Evolutionary conservation across 2,113 vertebrate genomes (phyloP), one percentile per base, ranked within the genome.

Genomic region (Vulpes vulpes): DNA sequence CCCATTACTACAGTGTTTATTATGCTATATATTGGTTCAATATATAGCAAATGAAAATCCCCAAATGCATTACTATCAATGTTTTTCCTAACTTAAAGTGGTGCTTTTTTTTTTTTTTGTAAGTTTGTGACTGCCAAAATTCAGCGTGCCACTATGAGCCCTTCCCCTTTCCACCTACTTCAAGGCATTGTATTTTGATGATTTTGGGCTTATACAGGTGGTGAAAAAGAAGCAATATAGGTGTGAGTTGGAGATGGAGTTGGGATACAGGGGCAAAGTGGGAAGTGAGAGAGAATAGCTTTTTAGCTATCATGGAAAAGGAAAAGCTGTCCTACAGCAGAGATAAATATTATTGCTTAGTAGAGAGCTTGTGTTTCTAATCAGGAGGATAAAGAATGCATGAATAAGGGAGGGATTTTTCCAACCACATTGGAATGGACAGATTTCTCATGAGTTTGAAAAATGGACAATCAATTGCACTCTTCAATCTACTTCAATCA

Each of bases 391-490:
- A 73, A 32, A 73, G 57, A 57, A n/a, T n/a, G 16, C 14, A 30
- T 15, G 51, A 57, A 51, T 3, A 12, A 78, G 32, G 14, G 27
- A 86, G 27, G 55, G 22, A 30, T 93, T 95, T 95, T 95, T 94
- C 92, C 64, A 55, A 71, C 71, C 65, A 43, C 11, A 4, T 8
- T 22, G 25, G 22, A 87, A 20, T 55, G 16, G 64, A 32, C 6
- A 78, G 81, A 97, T 96, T 96, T 96, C 89, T 97, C 95, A 49
- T 53, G 96, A 94, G 95, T 27, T 73, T 85, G 16, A 60, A 88
- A 94, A 97, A 93, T 32, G 22, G 43, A 93, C 60, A 82, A 64
- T 83, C 55, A 85, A 69, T 94, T 94, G 82, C 6, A 93, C 65
- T 88, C 93, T 96, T 89, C 71, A 88, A 27, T 88, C 32, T 55